A percentile compares a stretch with the other conserved stretches of the same genome.
Evolutionary conservation across 1,140 invertebrate species (phyloP).

Genomic region (Aporrectodea caliginosa): DNA sequence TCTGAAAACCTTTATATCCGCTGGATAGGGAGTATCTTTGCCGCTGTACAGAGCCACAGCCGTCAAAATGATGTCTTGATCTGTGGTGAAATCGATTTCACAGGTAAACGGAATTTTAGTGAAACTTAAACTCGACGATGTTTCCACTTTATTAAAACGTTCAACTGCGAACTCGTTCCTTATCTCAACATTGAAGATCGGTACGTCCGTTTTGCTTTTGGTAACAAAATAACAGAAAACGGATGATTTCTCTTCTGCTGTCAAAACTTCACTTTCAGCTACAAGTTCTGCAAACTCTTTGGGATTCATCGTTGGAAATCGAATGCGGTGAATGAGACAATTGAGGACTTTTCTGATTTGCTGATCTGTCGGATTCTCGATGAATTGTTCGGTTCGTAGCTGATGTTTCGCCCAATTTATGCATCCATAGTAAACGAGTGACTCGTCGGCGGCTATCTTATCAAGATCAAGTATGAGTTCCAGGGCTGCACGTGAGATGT

Average conservation of each 20-base stretch:
- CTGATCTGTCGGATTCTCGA: not conserved
- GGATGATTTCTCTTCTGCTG: constrained; percentile 1
- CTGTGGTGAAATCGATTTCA: too few relatives aligned
- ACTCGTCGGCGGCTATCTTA: not conserved
- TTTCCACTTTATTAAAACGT: too few relatives aligned
- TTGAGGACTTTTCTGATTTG: not conserved
- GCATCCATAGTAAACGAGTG: constrained; percentile 1
- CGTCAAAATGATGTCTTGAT: too few relatives aligned
- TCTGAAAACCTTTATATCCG: too few relatives aligned
- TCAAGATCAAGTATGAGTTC: not conserved
- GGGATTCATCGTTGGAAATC: constrained; percentile 18
- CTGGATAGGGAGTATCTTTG: too few relatives aligned
- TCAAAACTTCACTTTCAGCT: not conserved
- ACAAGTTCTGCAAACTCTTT: constrained; percentile 13
- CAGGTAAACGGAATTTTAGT: too few relatives aligned
- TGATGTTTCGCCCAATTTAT: constrained; percentile 8
- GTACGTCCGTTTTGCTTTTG: too few relatives aligned
- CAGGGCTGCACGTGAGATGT: not conserved
- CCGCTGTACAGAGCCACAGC: too few relatives aligned
- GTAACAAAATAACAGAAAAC: constrained; percentile 1
- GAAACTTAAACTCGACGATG: too few relatives aligned
- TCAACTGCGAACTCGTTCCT: too few relatives aligned
- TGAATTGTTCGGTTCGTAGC: not conserved
- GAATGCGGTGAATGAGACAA: constrained; percentile 9
- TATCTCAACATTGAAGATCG: too few relatives aligned